Evolutionary conservation across 2,888 invertebrate species (phyloP), one percentile per base, ranked within the genome.

Genomic region (Petrolisthes manimaculis): DNA sequence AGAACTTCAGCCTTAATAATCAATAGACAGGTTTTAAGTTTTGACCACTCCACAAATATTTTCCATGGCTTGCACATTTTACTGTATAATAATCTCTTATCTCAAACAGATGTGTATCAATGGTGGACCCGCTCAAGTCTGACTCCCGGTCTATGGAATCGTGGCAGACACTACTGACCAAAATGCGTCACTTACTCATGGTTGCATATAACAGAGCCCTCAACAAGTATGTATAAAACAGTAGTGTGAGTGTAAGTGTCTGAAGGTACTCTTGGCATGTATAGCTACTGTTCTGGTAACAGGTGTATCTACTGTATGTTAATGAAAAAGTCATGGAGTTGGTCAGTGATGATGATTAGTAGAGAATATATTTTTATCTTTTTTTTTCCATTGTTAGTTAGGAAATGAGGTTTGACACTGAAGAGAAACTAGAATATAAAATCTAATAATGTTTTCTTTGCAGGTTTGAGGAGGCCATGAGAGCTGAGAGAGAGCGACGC

Each of bases 81-180:
- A 18, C n/a, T 69, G 1, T 37, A 37, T 37, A 37, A 37, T 37
- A 37, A 37, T 37, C 37, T 37, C 37, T 67, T 67, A 18, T 24
- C 77, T 92, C 95, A 91, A 95, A 95, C 93, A 95, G 97, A 92
- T 98, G 98, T 93, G 95, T 98, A 92, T 96, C 97, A 84, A 96
- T 98, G 81, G 95, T 97, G 92, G 98, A 98, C 94, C 98, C 98
- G 85, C 95, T 97, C 24, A 97, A 97, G 92, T 95, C 96, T 54
- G 98, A 98, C 93, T 96, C 96, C 14, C 95, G 97, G 91, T 96
- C 97, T 88, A 96, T 97, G 0, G 98, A 98, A 93, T 97, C 98
- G 84, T 98, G 98, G 96, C 95, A 97, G 88, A 95, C 96, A 79
- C 94, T 99, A 91, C 95, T 98, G 78, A 95, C 95, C 86, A 95